Conservation (phyloP, 2,888 invertebrate species). For the Drosophila antonietae region DNA sequence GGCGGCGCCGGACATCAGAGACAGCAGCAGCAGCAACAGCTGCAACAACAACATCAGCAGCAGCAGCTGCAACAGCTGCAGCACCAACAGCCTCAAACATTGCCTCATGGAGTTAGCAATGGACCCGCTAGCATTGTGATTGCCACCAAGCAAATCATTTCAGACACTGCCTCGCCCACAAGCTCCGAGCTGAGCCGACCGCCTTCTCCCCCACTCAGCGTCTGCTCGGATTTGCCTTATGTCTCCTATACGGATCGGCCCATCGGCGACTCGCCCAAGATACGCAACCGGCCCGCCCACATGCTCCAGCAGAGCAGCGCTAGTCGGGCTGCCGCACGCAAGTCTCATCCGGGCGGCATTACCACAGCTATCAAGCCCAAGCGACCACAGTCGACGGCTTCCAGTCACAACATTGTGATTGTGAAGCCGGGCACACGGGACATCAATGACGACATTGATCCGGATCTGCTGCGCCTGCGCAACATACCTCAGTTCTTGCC, state of each 20-base stretch:
- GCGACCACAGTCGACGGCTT: conserved; percentile 84
- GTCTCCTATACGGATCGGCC: conserved; percentile 96
- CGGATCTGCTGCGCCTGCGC: conserved; percentile 85
- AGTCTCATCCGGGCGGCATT: conserved; percentile 75
- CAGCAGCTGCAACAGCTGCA: conserved; percentile 25
- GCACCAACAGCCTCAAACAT: conserved; percentile 10
- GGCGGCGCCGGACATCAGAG: conserved; percentile 35
- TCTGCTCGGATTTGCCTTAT: conserved; percentile 95
- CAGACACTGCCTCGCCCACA: conserved; percentile 79
- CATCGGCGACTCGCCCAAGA: conserved; percentile 95
- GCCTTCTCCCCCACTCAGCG: conserved; percentile 93
- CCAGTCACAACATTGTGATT: conserved; percentile 91
- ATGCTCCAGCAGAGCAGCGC: conserved; percentile 66
- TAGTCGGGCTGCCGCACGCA: conserved; percentile 72
- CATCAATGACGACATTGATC: conserved; percentile 89
- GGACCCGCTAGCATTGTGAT: conserved; percentile 68
- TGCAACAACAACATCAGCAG: conserved; percentile 20
- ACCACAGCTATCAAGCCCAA: conserved; percentile 82
- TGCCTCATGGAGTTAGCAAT: conserved; percentile 24
- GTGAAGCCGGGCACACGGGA: conserved; percentile 90
- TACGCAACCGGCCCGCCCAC: conserved; percentile 86
- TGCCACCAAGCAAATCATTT: conserved; percentile 67
- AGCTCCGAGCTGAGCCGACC: conserved; percentile 85
- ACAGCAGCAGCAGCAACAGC: conserved; percentile 55
- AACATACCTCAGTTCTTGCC: conserved; percentile 96